phyloP scores from a whole-genome alignment of 92 coral and sea anemone genomes.

The Zoanthus gigantus region DNA sequence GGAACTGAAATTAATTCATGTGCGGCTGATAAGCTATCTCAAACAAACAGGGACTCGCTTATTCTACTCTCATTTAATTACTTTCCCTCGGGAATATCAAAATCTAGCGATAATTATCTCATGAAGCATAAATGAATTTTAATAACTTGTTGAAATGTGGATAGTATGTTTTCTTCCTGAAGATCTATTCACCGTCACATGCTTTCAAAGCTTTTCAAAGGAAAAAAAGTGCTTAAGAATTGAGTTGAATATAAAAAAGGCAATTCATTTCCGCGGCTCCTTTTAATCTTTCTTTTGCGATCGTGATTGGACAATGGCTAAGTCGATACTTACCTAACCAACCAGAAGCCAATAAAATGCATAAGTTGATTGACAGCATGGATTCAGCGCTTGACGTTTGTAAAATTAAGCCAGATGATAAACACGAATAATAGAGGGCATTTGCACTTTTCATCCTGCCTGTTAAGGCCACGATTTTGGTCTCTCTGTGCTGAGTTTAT shows the following conservation, averaged over 20 bases:
- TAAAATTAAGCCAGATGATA: slow-evolving; percentile 76
- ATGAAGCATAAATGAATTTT: slow-evolving; percentile 79
- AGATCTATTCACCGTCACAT: slow-evolving; percentile 23
- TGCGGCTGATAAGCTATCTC: slow-evolving; percentile 48
- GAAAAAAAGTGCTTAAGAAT: slow-evolving; percentile 8
- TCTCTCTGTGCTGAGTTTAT: slow-evolving; percentile 17
- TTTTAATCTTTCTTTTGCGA: slow-evolving; percentile 25
- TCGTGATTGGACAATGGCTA: slow-evolving; percentile 54
- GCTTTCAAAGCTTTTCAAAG: slow-evolving; percentile 17
- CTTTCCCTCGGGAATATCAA: slow-evolving; percentile 40
- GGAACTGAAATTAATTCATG: slow-evolving; percentile 40
- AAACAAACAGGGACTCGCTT: slow-evolving; percentile 21
- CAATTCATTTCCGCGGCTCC: slow-evolving; percentile 34
- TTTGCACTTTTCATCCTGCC: slow-evolving; percentile 42
- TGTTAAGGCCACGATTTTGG: slow-evolving; percentile 25
- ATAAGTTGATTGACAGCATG: slow-evolving; percentile 54
- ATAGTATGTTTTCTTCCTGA: slow-evolving; percentile 65
- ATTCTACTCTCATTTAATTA: slow-evolving; percentile 18
- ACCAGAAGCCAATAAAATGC: slow-evolving; percentile 58
- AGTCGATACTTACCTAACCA: slow-evolving; percentile 47
- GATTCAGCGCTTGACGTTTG: slow-evolving; percentile 65
- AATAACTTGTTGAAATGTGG: slow-evolving; percentile 80
- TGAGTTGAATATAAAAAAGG: slow-evolving; percentile 19
- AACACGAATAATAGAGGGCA: slow-evolving; percentile 53
- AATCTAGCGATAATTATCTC: slow-evolving; percentile 77